phyloP scores from a whole-genome alignment of 2,888 invertebrate species.

The Diarsia rubi region DNA sequence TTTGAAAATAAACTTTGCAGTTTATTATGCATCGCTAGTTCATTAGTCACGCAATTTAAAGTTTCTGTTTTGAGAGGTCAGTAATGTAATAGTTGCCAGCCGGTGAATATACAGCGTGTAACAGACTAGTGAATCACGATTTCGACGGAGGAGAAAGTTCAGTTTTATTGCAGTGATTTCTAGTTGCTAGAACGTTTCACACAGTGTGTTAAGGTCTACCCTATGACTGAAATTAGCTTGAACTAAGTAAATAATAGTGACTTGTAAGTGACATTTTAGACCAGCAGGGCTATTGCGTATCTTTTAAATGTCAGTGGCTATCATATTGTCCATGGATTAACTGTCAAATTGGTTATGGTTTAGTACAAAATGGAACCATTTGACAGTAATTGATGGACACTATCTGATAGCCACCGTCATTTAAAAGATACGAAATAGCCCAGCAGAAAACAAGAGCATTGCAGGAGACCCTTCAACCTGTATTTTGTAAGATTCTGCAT shows the following conservation, averaged over 20 bases:
- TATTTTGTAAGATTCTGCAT: not conserved
- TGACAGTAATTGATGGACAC: no score
- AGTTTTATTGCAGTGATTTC: not conserved
- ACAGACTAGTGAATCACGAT: no score
- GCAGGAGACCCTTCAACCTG: not conserved
- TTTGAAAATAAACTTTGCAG: constrained; percentile 50
- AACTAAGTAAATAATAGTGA: not conserved
- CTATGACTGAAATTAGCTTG: not conserved
- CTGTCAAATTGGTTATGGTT: no score
- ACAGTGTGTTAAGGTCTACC: not conserved
- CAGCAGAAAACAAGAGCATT: no score
- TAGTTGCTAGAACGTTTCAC: not conserved
- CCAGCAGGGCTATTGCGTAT: not conserved
- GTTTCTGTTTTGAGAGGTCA: not conserved
- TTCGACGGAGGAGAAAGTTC: no score
- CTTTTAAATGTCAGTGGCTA: no score
- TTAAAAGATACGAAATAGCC: no score
- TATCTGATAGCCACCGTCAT: no score
- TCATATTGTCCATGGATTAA: no score
- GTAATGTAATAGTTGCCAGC: constrained; percentile 23
- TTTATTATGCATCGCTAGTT: constrained; percentile 33
- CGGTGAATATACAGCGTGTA: not conserved
- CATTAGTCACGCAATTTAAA: constrained; percentile 34
- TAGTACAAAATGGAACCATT: no score
- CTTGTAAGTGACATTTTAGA: not conserved